Evolutionary conservation across 2,113 vertebrate genomes (phyloP).

Genomic region (Ctenomys sociabilis): DNA sequence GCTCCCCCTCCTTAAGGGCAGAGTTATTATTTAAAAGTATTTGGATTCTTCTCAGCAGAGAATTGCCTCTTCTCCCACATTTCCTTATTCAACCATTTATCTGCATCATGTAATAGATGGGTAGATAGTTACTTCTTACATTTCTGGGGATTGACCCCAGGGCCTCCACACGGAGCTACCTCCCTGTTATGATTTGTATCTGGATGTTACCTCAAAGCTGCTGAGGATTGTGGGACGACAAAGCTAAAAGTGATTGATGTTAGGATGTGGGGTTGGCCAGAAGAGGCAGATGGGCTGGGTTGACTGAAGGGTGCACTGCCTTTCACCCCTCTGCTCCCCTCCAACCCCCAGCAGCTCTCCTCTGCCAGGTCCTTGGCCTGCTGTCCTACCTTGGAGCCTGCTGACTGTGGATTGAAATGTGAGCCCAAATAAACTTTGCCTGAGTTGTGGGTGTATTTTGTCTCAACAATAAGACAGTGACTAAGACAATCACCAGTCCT

Average conservation of each 20-base stretch:
- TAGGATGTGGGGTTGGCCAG: not conserved
- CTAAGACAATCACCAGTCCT: not conserved
- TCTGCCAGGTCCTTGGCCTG: not conserved
- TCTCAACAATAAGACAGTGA: not conserved
- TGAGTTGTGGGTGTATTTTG: not conserved
- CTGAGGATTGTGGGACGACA: not conserved
- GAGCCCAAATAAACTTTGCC: not conserved
- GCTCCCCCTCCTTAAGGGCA: not conserved
- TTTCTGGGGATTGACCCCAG: not conserved
- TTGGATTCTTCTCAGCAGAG: not conserved
- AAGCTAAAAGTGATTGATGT: not conserved
- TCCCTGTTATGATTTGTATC: not conserved
- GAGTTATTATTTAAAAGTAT: not conserved
- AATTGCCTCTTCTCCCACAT: not conserved
- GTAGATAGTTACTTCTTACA: not conserved
- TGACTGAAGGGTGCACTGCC: not conserved
- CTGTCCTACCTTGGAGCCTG: not conserved
- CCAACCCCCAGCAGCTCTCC: not conserved
- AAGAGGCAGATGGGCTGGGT: not conserved
- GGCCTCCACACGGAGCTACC: not conserved
- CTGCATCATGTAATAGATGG: not conserved
- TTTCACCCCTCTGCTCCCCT: not conserved
- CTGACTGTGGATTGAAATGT: not conserved
- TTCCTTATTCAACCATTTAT: not conserved
- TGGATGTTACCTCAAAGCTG: not conserved